These are phyloP conservation scores for Neogale vison DNA, from an alignment of 2,113 vertebrate genomes.

Conservation along the genomic window DNA sequence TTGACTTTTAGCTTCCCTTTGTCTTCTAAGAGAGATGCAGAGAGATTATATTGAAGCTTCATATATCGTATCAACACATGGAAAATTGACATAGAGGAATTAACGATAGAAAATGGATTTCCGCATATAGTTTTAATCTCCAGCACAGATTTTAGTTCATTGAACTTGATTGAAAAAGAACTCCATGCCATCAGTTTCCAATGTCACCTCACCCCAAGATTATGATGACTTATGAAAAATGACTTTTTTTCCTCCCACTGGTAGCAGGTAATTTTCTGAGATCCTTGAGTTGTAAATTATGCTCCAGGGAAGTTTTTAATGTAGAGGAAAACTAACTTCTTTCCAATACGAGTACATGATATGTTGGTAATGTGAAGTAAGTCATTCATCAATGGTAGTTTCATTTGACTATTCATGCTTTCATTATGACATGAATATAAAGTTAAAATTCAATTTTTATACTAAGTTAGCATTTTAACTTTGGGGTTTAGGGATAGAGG, in stretches of 20 bases:
- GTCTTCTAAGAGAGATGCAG: conserved; percentile 81
- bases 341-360: not conserved
- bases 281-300: not conserved
- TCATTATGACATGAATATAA: conserved; percentile 37
- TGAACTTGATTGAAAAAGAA: not conserved
- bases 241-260: not conserved
- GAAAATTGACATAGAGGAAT: not conserved
- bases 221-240: conserved; percentile 3
- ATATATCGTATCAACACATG: not conserved
- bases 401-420: conserved; percentile 5
- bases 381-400: conserved; percentile 5
- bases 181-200: not conserved
- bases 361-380: not conserved
- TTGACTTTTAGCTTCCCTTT: conserved; percentile 82
- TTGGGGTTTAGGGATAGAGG: not conserved
- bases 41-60: not conserved
- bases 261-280: conserved; percentile 4
- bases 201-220: not conserved
- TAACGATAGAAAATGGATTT: conserved; percentile 15
- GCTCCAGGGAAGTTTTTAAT: not conserved
- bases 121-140: not conserved
- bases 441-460: conserved; percentile 33
- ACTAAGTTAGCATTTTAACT: conserved; percentile 39
- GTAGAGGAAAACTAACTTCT: not conserved
- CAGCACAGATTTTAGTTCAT: not conserved